Conservation (phyloP, 2,113 vertebrate genomes). For the Rousettus leschenaultii region DNA sequence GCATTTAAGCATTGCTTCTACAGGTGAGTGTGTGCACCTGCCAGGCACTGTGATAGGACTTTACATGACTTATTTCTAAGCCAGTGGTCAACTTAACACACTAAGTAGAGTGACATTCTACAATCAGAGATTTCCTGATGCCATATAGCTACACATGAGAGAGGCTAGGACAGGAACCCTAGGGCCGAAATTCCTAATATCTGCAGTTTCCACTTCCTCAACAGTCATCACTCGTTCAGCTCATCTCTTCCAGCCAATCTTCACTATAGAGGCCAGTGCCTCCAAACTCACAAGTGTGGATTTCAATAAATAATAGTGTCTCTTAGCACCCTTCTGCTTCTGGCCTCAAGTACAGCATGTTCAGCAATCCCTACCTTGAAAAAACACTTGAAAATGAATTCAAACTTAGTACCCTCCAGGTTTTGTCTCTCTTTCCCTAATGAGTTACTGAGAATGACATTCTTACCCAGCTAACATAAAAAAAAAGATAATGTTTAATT, state of each 20-base stretch:
- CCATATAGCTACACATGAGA: neutral
- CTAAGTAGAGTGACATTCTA: neutral
- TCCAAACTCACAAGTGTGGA: neutral
- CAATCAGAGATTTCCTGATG: neutral
- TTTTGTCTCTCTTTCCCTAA: slow-evolving; percentile 9
- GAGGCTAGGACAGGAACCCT: neutral
- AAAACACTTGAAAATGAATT: neutral
- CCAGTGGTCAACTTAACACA: neutral
- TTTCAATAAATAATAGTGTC: neutral
- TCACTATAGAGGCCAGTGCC: neutral
- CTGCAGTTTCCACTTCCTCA: neutral
- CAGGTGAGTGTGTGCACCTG: neutral
- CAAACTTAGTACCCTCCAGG: neutral
- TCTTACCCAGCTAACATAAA: neutral
- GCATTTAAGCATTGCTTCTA: neutral
- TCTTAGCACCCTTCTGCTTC: neutral
- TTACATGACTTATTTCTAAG: neutral
- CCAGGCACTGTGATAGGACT: neutral
- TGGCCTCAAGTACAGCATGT: neutral
- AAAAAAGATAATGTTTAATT: neutral
- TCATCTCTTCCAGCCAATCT: neutral
- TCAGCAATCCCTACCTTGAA: neutral
- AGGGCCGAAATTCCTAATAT: neutral
- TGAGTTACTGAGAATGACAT: neutral
- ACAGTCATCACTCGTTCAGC: neutral